Evolutionary conservation across 2,888 invertebrate genomes (phyloP), one percentile per base, ranked within the genome.

Genomic region (Chrysina gloriosa): DNA sequence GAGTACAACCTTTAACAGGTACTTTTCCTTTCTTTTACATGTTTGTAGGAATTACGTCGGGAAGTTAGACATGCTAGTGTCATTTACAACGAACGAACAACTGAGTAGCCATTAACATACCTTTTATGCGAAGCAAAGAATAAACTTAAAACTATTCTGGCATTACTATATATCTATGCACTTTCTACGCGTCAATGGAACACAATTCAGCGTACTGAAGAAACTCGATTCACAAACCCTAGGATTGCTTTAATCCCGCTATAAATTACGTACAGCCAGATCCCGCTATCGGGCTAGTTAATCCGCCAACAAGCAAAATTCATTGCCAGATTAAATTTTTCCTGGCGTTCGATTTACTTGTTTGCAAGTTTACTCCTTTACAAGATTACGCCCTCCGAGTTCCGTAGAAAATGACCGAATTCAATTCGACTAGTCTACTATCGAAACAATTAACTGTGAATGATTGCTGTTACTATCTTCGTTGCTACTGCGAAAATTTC

Each of bases 261-360:
- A 42, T 42, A 42, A 42, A 42, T 42, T 42, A 42, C 42, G 11
- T 42, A 19, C 14, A 42, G n/a, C 42, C 42, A 42, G 6, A 14
- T 11, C n/a, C n/a, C 42, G 42, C 42, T 16, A 16, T 42, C 42
- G 42, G 16, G 11, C 2, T 42, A 11, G 16, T 16, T 19, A 42
- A 42, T 14, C 19, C 16, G 9, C 36, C n/a, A 36, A 36, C 42
- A 7, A 14, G 7, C 42, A 42, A 42, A 36, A 42, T 42, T 42
- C 42, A 16, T 42, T 42, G 14, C 7, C 42, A 19, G 42, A 42
- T 42, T 42, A 42, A 42, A 42, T 42, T 42, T 42, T 42, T 42
- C 42, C 42, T 4, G 19, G 42, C 42, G 14, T 42, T 36, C 14
- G 16, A 6, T 7, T 42, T 16, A 19, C 19, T 42, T 14, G 42